Evolutionary conservation across 2,797 vertebrate genomes (phyloP).

Genomic region (Trichosurus vulpecula): DNA sequence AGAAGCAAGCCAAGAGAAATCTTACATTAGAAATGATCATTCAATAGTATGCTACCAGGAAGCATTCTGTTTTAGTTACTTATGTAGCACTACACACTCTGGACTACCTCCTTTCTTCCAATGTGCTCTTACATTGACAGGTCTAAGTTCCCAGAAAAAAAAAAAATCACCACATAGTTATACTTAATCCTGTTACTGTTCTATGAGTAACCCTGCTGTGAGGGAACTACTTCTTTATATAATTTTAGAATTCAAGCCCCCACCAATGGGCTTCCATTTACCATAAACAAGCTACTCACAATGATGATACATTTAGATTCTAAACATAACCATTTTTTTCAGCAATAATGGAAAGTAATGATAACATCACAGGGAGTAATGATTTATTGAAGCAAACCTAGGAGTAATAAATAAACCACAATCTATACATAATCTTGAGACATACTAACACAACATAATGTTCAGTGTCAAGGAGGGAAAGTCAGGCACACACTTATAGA

Average conservation of each 20-base stretch:
- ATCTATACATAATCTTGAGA: background rate
- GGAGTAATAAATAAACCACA: background rate
- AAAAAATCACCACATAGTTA: background rate
- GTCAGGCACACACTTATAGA: background rate
- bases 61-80: background rate
- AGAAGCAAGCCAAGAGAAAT: slow-evolving; percentile 9
- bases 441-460: background rate
- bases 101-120: background rate
- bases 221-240: background rate
- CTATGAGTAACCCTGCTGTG: background rate
- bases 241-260: background rate
- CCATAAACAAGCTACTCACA: background rate
- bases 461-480: background rate
- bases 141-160: background rate
- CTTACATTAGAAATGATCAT: slow-evolving; percentile 52
- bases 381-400: background rate
- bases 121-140: background rate
- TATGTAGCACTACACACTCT: background rate
- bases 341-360: background rate
- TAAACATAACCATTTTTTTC: background rate
- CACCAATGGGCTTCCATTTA: background rate
- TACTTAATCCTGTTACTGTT: background rate
- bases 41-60: background rate
- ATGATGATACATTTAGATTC: background rate
- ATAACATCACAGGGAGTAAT: background rate